Evolutionary conservation across 1,140 invertebrate species (phyloP).

Genomic region (Drosophila ohnishii): DNA sequence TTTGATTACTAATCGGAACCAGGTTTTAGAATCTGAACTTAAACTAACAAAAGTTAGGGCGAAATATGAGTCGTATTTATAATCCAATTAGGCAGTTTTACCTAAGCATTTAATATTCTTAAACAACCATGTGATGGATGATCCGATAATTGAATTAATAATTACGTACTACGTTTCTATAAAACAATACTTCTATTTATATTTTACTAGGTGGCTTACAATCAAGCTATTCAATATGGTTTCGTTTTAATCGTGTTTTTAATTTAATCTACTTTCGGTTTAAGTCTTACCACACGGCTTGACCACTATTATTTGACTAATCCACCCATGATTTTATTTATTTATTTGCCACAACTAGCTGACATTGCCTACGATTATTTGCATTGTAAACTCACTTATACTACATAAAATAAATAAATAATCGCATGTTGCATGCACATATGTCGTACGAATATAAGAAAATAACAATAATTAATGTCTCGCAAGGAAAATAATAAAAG

Average conservation of each 20-base stretch:
- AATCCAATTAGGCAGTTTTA: not conserved
- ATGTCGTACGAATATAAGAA: slow-evolving; percentile 8
- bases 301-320: not conserved
- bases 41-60: not conserved
- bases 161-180: not conserved
- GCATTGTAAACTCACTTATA: slow-evolving; percentile 13
- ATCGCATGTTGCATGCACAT: slow-evolving; percentile 18
- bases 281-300: not conserved
- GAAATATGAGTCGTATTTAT: not conserved
- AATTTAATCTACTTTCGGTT: not conserved
- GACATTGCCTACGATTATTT: slow-evolving; percentile 14
- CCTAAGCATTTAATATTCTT: not conserved
- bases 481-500: slow-evolving; percentile 20
- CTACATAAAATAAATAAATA: slow-evolving; percentile 4
- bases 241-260: not conserved
- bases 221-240: not conserved
- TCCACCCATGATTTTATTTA: slow-evolving; percentile 10
- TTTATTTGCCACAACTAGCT: not conserved
- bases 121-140: not conserved
- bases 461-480: slow-evolving; percentile 20
- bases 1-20: not conserved
- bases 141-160: not conserved
- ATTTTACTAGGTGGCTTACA: not conserved
- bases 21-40: not conserved
- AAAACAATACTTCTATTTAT: not conserved